phyloP scores from a whole-genome alignment of 2,888 invertebrate genomes.

The Sinohyriopsis cumingii region DNA sequence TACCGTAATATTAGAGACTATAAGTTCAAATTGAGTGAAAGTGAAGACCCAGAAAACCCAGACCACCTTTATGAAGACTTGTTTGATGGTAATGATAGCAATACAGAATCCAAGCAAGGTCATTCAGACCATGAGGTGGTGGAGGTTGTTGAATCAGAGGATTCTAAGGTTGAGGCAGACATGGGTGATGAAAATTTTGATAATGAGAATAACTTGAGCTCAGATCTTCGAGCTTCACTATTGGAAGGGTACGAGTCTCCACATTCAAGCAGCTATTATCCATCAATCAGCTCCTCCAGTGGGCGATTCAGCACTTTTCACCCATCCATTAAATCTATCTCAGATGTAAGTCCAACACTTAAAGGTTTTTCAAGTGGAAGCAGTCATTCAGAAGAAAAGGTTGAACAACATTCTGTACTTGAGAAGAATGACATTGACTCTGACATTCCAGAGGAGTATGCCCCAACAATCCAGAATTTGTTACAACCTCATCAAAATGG shows the following conservation, averaged over 20 bases:
- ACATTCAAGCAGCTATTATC: conserved; percentile 32
- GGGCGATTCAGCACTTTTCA: conserved; percentile 11
- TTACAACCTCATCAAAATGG: conserved; percentile 8
- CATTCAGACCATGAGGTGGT: conserved; percentile 32
- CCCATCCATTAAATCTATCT: conserved; percentile 5
- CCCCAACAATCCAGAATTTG: conserved; percentile 15
- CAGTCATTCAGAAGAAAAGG: conserved; percentile 11
- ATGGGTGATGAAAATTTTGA: conserved; percentile 27
- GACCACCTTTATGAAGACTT: conserved; percentile 13
- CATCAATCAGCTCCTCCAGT: conserved; percentile 20
- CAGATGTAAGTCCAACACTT: conserved; percentile 15
- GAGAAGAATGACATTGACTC: conserved; percentile 21
- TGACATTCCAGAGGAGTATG: conserved; percentile 33
- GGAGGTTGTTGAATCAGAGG: conserved; percentile 34
- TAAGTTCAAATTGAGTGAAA: conserved; percentile 22
- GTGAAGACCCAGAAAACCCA: conserved; percentile 13
- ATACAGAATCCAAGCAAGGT: conserved; percentile 27
- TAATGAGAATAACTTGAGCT: conserved; percentile 22
- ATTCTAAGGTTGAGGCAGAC: conserved; percentile 39
- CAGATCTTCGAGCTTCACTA: conserved; percentile 24
- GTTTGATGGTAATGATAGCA: conserved; percentile 14
- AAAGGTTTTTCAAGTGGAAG: conserved; percentile 16
- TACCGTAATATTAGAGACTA: conserved; percentile 34
- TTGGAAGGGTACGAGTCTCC: conserved; percentile 40
- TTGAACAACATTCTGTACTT: conserved; percentile 7